Conservation (phyloP, 2,113 vertebrate genomes). For the Equus quagga region DNA sequence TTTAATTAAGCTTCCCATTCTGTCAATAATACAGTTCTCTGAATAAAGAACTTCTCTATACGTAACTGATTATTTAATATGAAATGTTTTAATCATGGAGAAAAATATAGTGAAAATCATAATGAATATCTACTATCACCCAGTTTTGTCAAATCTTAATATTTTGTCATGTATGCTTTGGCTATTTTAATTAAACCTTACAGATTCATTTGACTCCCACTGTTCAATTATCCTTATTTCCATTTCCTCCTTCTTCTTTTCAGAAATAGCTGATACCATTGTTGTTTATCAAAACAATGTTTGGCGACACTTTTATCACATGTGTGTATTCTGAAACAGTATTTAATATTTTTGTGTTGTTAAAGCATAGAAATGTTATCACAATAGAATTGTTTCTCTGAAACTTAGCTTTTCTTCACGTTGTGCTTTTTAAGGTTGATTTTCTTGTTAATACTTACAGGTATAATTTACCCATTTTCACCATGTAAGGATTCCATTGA, state of each 20-base stretch:
- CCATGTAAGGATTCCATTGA: neutral
- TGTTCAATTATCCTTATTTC: neutral
- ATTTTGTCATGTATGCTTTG: neutral
- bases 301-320: neutral
- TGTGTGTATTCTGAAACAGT: neutral
- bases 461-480: neutral
- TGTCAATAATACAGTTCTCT: constrained; percentile 28
- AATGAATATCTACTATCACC: neutral
- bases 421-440: neutral
- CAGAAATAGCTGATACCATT: neutral
- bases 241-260: neutral
- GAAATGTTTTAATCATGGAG: neutral
- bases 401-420: neutral
- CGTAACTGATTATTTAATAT: neutral
- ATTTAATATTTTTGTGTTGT: constrained; percentile 17
- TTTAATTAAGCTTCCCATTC: constrained; percentile 53
- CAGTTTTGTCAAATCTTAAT: neutral
- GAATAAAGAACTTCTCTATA: constrained; percentile 1
- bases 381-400: neutral
- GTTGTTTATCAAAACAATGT: neutral
- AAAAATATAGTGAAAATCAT: constrained; percentile 22
- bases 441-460: neutral
- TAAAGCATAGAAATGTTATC: neutral
- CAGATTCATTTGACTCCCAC: neutral
- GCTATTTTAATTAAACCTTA: constrained; percentile 39